These are phyloP conservation scores for Champsocephalus gunnari DNA, from an alignment of 2,797 vertebrate genomes.

Conservation along the genomic window DNA sequence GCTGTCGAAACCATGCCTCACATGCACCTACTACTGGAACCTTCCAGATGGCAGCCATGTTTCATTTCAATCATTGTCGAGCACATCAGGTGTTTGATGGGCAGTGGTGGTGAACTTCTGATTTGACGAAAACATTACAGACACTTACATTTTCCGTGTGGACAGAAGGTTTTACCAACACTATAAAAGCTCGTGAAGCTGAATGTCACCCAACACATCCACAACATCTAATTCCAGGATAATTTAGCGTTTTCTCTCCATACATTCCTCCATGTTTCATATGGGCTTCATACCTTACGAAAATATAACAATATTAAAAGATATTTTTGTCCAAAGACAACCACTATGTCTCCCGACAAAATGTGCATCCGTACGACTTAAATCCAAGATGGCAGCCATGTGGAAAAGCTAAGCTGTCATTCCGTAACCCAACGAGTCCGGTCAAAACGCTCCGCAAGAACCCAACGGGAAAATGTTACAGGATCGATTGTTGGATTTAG, in stretches of 20 bases:
- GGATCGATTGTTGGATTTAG: background rate
- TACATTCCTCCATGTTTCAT: too few species aligned
- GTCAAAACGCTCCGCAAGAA: constrained; percentile 46
- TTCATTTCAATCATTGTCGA: constrained; percentile 33
- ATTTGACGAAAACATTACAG: too few species aligned
- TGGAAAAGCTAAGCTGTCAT: constrained; percentile 13
- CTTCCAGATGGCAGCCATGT: constrained; percentile 39
- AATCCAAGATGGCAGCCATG: constrained; percentile 40
- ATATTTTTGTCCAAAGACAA: too few species aligned
- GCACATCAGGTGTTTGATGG: background rate
- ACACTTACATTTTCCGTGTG: too few species aligned
- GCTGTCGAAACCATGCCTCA: constrained; percentile 69
- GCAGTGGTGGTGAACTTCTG: too few species aligned
- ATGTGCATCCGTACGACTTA: constrained; percentile 6
- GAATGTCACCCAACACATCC: too few species aligned
- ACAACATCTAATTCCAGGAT: too few species aligned
- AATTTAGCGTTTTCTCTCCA: too few species aligned
- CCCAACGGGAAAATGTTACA: constrained; percentile 42
- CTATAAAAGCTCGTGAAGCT: background rate
- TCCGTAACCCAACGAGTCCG: constrained; percentile 1
- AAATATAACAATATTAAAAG: too few species aligned
- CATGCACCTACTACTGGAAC: constrained; percentile 63
- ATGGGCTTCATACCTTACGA: background rate
- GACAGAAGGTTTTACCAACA: background rate
- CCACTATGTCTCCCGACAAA: background rate